phyloP scores from a whole-genome alignment of 2,113 vertebrate species.

The Antechinus flavipes region DNA sequence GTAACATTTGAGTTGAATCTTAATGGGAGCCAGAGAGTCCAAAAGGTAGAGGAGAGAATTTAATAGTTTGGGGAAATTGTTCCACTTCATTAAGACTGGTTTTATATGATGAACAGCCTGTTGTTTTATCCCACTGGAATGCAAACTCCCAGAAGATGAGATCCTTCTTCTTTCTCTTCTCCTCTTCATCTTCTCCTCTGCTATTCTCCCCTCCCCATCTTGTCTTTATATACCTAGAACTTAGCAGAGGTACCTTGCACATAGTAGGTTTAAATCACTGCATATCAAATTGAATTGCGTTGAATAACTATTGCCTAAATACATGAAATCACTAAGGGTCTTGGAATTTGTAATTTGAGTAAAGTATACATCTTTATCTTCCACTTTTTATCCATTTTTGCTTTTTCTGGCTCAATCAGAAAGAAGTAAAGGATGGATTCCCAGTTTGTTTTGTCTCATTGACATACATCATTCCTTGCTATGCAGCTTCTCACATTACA shows the following conservation, averaged over 20 bases:
- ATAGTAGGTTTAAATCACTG: not conserved
- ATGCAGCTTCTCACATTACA: slow-evolving; percentile 47
- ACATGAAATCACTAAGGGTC: not conserved
- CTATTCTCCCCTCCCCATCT: not conserved
- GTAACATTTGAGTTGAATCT: not conserved
- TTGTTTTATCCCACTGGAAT: not conserved
- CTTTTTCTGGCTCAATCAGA: not conserved
- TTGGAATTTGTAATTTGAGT: slow-evolving; percentile 21
- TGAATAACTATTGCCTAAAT: not conserved
- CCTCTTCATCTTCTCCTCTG: too few relatives aligned
- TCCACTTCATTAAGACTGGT: not conserved
- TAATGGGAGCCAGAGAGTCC: not conserved
- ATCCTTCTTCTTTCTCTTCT: not conserved
- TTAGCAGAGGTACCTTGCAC: not conserved
- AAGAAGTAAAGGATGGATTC: slow-evolving; percentile 22
- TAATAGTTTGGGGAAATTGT: not conserved
- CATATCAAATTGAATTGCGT: not conserved
- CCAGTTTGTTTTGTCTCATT: slow-evolving; percentile 62
- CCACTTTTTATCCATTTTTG: slow-evolving; percentile 31
- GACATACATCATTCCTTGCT: slow-evolving; percentile 51
- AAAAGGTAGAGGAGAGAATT: not conserved
- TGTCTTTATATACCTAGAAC: not conserved
- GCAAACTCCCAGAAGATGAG: not conserved
- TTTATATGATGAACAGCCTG: not conserved
- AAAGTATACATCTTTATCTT: slow-evolving; percentile 11